phyloP scores from a whole-genome alignment of 2,113 vertebrate genomes.

The Ictalurus furcatus region DNA sequence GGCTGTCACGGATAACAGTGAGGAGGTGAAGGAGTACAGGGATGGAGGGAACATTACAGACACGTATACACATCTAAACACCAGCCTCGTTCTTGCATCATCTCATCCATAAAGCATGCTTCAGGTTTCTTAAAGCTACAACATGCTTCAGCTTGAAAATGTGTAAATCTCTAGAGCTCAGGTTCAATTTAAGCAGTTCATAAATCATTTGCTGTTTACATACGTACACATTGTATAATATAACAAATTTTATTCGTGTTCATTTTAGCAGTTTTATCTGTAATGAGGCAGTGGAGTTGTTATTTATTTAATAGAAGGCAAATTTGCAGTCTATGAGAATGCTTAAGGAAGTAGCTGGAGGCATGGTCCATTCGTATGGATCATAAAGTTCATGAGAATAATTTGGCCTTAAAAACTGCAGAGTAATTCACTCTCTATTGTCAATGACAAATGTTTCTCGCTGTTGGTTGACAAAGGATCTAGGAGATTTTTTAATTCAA shows the following conservation, averaged over 20 bases:
- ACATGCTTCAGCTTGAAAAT: background rate
- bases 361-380: background rate
- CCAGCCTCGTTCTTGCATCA: conserved; percentile 5
- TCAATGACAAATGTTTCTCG: conserved; percentile 5
- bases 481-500: conserved; percentile 71
- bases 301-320: background rate
- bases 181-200: background rate
- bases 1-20: conserved; percentile 42
- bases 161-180: background rate
- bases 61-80: background rate
- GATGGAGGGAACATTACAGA: conserved; percentile 32
- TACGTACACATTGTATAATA: background rate
- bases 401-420: background rate
- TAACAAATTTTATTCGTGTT: background rate
- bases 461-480: conserved; percentile 59
- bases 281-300: background rate
- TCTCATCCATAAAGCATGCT: conserved; percentile 16
- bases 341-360: background rate
- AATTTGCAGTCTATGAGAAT: background rate
- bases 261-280: background rate
- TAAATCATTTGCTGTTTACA: background rate
- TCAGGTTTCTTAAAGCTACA: background rate
- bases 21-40: conserved; percentile 27
- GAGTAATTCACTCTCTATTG: background rate
- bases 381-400: background rate